Evolutionary conservation across 2,888 invertebrate species (phyloP).

Genomic region (Harpalus rufipes): DNA sequence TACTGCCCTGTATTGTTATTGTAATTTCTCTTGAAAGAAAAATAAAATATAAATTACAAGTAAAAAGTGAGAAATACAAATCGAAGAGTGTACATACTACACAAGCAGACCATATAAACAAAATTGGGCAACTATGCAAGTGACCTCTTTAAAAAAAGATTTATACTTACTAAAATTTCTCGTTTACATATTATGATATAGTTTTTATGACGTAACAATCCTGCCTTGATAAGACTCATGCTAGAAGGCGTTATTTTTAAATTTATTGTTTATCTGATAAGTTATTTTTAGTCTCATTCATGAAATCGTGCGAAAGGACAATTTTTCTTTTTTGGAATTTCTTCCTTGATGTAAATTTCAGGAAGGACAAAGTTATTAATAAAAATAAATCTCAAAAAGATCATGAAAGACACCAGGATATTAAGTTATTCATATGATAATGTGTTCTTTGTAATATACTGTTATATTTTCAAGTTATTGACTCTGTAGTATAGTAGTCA

Average conservation of each 20-base stretch:
- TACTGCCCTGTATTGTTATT: too few relatives aligned
- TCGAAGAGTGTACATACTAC: not conserved
- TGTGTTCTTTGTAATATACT: not conserved
- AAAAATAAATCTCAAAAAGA: not conserved
- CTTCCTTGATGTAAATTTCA: not conserved
- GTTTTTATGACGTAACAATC: slow-evolving; percentile 32
- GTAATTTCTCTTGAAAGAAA: too few relatives aligned
- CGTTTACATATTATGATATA: slow-evolving; percentile 47
- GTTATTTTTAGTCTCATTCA: slow-evolving; percentile 33
- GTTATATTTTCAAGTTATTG: not conserved
- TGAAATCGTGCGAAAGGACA: slow-evolving; percentile 11
- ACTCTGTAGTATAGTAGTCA: not conserved
- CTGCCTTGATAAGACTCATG: slow-evolving; percentile 25
- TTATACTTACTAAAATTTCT: slow-evolving; percentile 8
- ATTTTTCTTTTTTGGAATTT: slow-evolving; percentile 9
- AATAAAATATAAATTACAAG: not conserved
- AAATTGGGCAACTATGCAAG: slow-evolving; percentile 24
- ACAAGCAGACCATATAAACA: not conserved
- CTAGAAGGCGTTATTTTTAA: slow-evolving; percentile 10
- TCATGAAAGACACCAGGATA: not conserved
- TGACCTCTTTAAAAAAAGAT: slow-evolving; percentile 46
- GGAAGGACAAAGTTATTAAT: not conserved
- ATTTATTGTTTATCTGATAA: slow-evolving; percentile 35
- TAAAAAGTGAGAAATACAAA: not conserved
- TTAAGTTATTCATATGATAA: not conserved